Evolutionary conservation across 1,140 invertebrate genomes (phyloP).

Genomic region (Gryllus bimaculatus): DNA sequence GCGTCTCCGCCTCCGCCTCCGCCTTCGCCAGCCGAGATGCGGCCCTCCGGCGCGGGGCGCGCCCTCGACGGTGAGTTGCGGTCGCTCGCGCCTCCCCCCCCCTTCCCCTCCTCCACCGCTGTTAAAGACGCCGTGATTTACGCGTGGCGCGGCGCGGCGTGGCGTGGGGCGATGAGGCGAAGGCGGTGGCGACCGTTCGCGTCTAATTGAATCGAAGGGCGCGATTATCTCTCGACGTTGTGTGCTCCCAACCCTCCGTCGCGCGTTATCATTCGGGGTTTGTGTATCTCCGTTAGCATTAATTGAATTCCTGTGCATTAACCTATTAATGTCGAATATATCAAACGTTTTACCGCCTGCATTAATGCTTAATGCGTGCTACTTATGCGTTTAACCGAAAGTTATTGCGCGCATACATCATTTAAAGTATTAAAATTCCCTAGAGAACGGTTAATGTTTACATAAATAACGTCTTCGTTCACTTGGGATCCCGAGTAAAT

Average conservation of each 20-base stretch:
- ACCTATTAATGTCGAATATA: neutral
- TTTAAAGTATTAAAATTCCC: slow-evolving; percentile 2
- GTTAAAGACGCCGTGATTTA: neutral
- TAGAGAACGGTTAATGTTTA: slow-evolving; percentile 1
- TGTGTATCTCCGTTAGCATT: neutral
- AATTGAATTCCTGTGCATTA: neutral
- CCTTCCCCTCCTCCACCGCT: too few species aligned
- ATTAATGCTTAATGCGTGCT: neutral
- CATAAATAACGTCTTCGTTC: neutral
- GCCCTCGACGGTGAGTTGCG: neutral
- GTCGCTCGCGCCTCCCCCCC: neutral
- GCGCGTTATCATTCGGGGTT: neutral
- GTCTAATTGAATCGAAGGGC: neutral
- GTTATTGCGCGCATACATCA: neutral
- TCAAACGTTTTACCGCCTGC: neutral
- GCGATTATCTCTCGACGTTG: neutral
- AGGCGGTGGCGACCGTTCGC: neutral
- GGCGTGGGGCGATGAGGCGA: neutral
- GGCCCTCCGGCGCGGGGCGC: too few species aligned
- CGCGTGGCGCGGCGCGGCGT: too few species aligned
- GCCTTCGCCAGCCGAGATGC: too few species aligned
- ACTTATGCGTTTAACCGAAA: neutral
- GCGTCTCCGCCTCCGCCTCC: too few species aligned
- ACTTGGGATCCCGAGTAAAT: neutral
- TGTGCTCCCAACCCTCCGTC: too few species aligned